Conservation (phyloP, 2,113 vertebrate species). For the Alexandromys fortis region DNA sequence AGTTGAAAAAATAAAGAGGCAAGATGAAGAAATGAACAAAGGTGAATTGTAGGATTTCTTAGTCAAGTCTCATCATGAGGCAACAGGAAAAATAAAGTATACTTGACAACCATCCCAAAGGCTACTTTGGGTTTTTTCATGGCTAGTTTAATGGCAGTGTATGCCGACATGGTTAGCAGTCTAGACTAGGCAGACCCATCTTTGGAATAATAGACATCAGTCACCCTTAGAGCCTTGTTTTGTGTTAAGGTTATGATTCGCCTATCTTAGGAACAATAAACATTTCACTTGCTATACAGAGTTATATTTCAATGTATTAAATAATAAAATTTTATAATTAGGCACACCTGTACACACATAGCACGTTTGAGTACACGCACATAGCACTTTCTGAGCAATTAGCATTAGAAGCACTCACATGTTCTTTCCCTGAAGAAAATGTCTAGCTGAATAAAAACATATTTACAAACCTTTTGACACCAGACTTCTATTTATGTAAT, state of each 20-base stretch:
- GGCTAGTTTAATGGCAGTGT: neutral
- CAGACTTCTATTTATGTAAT: neutral
- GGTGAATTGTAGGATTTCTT: neutral
- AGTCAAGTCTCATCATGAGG: neutral
- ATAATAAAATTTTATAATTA: constrained; percentile 4
- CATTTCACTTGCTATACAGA: neutral
- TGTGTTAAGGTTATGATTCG: neutral
- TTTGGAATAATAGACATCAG: neutral
- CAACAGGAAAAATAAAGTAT: neutral
- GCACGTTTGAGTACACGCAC: neutral
- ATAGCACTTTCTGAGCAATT: neutral
- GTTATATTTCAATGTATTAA: neutral
- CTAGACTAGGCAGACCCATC: neutral
- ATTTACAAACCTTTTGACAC: neutral
- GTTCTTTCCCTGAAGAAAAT: neutral
- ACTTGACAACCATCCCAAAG: neutral
- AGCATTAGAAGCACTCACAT: neutral
- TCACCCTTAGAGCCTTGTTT: neutral
- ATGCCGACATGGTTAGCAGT: neutral
- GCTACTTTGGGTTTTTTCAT: neutral
- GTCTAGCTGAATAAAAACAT: neutral
- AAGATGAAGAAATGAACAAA: neutral
- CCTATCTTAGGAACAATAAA: neutral
- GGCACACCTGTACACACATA: neutral
- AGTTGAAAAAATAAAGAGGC: neutral